These are phyloP conservation scores for Scaptomyza pallida DNA, from an alignment of 1,140 invertebrate species.

Conservation along the genomic window DNA sequence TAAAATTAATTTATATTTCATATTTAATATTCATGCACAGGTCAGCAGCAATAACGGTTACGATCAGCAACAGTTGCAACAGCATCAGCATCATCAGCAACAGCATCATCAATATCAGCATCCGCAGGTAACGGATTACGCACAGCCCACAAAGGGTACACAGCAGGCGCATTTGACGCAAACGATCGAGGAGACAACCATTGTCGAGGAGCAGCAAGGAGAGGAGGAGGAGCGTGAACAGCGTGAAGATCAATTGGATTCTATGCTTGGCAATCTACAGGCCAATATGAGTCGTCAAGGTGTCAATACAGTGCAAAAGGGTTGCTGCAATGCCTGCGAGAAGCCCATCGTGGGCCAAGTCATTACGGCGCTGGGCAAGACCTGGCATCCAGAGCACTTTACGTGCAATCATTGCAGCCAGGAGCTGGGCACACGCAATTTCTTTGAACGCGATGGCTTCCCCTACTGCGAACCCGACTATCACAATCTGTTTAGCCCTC, in stretches of 20 bases:
- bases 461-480: slow-evolving; percentile 99
- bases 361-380: slow-evolving; percentile 96
- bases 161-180: slow-evolving; percentile 84
- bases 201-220: slow-evolving; percentile 78
- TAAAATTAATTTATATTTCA: neutral
- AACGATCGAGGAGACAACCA: slow-evolving; percentile 84
- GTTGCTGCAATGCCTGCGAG: slow-evolving; percentile 98
- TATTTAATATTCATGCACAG: slow-evolving; percentile 72
- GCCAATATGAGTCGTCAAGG: slow-evolving; percentile 98
- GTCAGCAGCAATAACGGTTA: slow-evolving; percentile 84
- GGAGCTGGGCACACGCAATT: slow-evolving; percentile 98
- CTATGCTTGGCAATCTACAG: slow-evolving; percentile 91
- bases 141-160: slow-evolving; percentile 88
- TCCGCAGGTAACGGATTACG: slow-evolving; percentile 89
- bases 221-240: slow-evolving; percentile 42
- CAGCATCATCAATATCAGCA: slow-evolving; percentile 40
- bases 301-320: slow-evolving; percentile 98
- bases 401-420: slow-evolving; percentile 98
- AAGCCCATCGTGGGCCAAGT: slow-evolving; percentile 99
- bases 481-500: slow-evolving; percentile 98
- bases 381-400: slow-evolving; percentile 99
- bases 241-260: slow-evolving; percentile 90
- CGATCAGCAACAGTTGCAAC: slow-evolving; percentile 20
- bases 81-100: slow-evolving; percentile 32
- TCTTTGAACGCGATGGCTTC: slow-evolving; percentile 98